Base-by-base conservation (phyloP, 2,888 invertebrate genomes). In the Congeria kusceri region DNA sequence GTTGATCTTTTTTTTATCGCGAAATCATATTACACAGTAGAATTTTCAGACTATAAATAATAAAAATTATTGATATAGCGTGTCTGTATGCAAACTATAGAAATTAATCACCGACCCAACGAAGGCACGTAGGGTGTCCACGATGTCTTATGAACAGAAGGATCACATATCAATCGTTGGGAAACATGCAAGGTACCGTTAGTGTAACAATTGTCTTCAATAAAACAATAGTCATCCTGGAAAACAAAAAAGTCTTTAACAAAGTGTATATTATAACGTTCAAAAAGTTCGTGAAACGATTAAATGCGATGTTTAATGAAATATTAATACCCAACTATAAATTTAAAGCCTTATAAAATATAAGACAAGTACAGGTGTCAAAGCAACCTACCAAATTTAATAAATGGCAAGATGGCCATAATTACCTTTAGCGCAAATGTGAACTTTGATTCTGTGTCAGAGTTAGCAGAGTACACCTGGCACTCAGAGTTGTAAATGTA, bases 401-500 rank as follows among this genome's bases (percentile, higher is more conserved):
- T 11, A 2, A 25, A 3, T 53, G 1, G 53, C 20, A 23, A 15
- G 9, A n/a, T n/a, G n/a, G n/a, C n/a, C n/a, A n/a, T n/a, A n/a
- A n/a, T 46, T 46, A 69, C 68, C 49, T 58, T 61, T 3, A 69
- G 53, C 0, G 28, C n/a, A 61, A 69, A 69, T 3, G 61, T 53
- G 20, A 61, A 23, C 13, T 32, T 49, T 1, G 39, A 39, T 39
- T 39, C 39, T 39, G 39, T 39, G 13, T 39, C 39, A 3, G 39
- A 39, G 15, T 39, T 39, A 39, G 39, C 1, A 39, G 3, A 39
- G 39, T 39, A 39, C 39, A 39, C 1, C 39, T 39, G 39, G 39
- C 39, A 39, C 39, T 39, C 11, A 39, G 39, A 39, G 15, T 39
- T 39, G 39, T 39, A 39, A 39, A 39, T 39, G 39, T 7, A 39